Evolutionary conservation across 2,113 vertebrate genomes (phyloP).

Genomic region (Oceanites oceanicus): DNA sequence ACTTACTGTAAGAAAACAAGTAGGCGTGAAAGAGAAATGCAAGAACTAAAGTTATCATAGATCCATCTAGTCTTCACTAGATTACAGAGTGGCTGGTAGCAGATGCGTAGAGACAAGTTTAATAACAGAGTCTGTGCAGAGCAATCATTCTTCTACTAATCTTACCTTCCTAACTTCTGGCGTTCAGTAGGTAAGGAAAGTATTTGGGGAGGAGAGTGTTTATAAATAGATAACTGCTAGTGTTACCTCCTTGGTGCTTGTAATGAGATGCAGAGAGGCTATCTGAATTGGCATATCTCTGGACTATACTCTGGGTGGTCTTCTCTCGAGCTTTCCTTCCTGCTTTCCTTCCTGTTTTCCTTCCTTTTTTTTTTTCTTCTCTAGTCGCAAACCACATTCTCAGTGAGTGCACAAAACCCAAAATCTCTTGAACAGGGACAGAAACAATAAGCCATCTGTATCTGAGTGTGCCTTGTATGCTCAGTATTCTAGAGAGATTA

Average conservation of each 20-base stretch:
- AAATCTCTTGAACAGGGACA: not conserved
- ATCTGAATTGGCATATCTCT: not conserved
- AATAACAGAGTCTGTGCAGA: constrained; percentile 55
- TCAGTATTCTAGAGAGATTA: not conserved
- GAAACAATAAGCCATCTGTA: not conserved
- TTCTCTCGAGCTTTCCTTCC: not conserved
- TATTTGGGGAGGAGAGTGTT: not conserved
- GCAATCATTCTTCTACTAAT: constrained; percentile 41
- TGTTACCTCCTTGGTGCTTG: not conserved
- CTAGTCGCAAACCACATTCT: not conserved
- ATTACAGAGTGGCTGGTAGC: constrained; percentile 47
- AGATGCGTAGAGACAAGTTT: constrained; percentile 43
- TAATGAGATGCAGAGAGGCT: not conserved
- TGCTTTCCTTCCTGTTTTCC: not conserved
- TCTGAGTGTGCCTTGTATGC: not conserved
- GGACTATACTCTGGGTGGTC: not conserved
- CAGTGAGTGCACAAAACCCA: not conserved
- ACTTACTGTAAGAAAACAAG: not conserved
- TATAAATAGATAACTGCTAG: constrained; percentile 12
- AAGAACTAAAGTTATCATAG: constrained; percentile 29
- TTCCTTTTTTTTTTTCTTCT: not conserved
- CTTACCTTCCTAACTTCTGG: constrained; percentile 8
- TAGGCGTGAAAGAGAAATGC: constrained; percentile 39
- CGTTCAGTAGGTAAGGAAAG: not conserved
- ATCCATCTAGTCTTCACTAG: constrained; percentile 25